Evolutionary conservation across 1,140 invertebrate species (phyloP).

Genomic region (Scaptodrosophila lebanonensis): DNA sequence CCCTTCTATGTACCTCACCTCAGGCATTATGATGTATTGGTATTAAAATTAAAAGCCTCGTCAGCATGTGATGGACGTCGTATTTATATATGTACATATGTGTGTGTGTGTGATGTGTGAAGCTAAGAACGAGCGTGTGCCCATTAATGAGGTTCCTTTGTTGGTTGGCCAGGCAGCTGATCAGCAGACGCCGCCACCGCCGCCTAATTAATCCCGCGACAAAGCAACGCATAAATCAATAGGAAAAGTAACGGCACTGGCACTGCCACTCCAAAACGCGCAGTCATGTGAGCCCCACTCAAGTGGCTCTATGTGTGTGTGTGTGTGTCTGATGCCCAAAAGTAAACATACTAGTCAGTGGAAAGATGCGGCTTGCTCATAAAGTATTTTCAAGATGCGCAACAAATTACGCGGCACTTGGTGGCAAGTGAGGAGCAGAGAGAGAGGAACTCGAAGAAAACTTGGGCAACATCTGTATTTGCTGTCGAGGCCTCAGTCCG

Average conservation of each 20-base stretch:
- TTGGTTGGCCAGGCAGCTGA: conserved; percentile 10
- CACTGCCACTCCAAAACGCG: no score
- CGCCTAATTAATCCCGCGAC: conserved; percentile 48
- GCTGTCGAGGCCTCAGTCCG: conserved; percentile 2
- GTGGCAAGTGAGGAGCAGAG: no score
- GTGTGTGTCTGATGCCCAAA: no score
- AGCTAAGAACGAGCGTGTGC: conserved; percentile 41
- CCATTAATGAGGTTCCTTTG: conserved; percentile 59
- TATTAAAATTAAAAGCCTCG: conserved; percentile 67
- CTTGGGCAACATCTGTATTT: conserved; percentile 38
- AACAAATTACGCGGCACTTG: conserved; percentile 8
- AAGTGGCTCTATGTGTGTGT: no score
- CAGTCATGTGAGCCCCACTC: no score
- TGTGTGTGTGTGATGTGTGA: conserved; percentile 50
- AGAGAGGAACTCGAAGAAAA: no score
- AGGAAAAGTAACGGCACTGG: neutral
- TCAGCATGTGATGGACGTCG: conserved; percentile 15
- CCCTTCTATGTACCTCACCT: neutral
- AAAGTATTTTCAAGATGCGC: no score
- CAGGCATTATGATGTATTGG: conserved; percentile 70
- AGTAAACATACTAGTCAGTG: no score
- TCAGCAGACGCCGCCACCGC: no score
- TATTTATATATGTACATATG: conserved; percentile 24
- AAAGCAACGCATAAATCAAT: conserved; percentile 2
- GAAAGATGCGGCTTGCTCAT: no score